Evolutionary conservation across 2,888 invertebrate genomes (phyloP).

Genomic region (Ophioninae sp.): DNA sequence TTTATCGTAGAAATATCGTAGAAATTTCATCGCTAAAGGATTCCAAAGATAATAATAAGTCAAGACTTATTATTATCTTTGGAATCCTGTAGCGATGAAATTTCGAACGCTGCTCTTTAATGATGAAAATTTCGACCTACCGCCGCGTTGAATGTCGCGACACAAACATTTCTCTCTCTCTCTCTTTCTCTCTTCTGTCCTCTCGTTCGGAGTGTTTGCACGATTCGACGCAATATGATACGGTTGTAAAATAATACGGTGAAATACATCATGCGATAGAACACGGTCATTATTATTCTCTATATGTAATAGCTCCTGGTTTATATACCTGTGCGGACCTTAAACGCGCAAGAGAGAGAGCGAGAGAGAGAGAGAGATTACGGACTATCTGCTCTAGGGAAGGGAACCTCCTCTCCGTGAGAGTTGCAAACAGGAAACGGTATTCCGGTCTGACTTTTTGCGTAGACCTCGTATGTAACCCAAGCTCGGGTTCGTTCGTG

Average conservation of each 20-base stretch:
- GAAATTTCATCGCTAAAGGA: too few species aligned
- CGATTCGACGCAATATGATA: background rate
- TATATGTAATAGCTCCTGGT: background rate
- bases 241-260: constrained; percentile 9
- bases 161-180: background rate
- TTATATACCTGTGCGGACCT: background rate
- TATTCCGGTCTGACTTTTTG: constrained; percentile 66
- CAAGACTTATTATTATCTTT: too few species aligned
- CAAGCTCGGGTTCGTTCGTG: constrained; percentile 38
- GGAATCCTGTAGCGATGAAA: too few species aligned
- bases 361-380: background rate
- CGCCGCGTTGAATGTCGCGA: background rate
- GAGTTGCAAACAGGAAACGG: constrained; percentile 62
- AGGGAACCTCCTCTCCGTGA: constrained; percentile 8
- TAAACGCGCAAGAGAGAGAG: background rate
- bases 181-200: too few species aligned
- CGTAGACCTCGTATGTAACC: constrained; percentile 45
- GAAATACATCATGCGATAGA: background rate
- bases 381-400: background rate
- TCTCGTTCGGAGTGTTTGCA: background rate
- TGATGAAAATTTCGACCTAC: background rate
- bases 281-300: background rate
- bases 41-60: too few species aligned
- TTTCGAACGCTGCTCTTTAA: background rate
- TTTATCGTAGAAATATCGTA: too few species aligned